A percentile compares a stretch with the other conserved stretches of the same genome.
Evolutionary conservation across 2,888 invertebrate genomes (phyloP).

Genomic region (Acronicta aceris): DNA sequence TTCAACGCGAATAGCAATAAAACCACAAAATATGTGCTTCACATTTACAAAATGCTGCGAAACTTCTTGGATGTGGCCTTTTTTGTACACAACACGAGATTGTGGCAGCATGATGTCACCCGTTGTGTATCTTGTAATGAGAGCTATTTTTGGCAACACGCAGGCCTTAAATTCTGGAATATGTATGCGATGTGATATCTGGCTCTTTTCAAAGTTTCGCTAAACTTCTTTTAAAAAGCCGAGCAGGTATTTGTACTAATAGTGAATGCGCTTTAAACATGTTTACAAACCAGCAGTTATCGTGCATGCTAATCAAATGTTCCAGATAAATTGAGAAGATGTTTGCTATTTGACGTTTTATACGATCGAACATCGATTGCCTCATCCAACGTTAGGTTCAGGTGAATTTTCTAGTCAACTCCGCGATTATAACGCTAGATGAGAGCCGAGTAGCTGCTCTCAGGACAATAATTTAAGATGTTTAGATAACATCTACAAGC

Average conservation of each 20-base stretch:
- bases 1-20: conserved; percentile 79
- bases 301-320: conserved; percentile 35
- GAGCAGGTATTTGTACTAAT: conserved; percentile 16
- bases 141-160: conserved; percentile 41
- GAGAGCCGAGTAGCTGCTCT: conserved; percentile 78
- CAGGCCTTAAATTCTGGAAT: conserved; percentile 20
- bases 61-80: conserved; percentile 72
- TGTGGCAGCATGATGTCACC: conserved; percentile 47
- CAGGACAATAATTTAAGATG: conserved; percentile 88
- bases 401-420: conserved; percentile 64
- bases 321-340: conserved; percentile 43
- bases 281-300: conserved; percentile 35
- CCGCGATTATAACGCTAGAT: conserved; percentile 77
- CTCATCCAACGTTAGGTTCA: conserved; percentile 71
- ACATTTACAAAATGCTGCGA: conserved; percentile 74
- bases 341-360: conserved; percentile 32
- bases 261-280: conserved; percentile 36
- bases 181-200: conserved; percentile 7
- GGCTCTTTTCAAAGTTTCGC: conserved; percentile 13
- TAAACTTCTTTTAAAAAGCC: conserved; percentile 10
- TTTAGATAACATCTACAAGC: conserved; percentile 87
- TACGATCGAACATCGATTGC: conserved; percentile 50
- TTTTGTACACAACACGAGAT: conserved; percentile 38
- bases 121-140: conserved; percentile 35
- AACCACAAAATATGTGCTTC: conserved; percentile 75